These are phyloP conservation scores for Scaptomyza cyrtandrae DNA, from an alignment of 2,888 invertebrate genomes.

Conservation along the genomic window DNA sequence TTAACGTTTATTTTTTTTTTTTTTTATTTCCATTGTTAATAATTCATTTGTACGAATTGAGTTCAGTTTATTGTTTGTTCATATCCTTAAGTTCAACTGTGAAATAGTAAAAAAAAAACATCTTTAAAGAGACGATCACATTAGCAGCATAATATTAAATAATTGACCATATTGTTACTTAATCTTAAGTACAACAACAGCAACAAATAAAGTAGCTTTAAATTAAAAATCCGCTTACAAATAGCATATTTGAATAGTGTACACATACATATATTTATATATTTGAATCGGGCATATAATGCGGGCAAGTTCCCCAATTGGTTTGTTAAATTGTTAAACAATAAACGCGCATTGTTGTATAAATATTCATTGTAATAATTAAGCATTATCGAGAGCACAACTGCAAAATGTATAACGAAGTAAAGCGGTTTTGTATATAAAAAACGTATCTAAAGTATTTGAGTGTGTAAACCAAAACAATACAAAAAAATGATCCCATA, in stretches of 20 bases:
- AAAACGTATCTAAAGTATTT: slow-evolving; percentile 5
- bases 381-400: slow-evolving; percentile 27
- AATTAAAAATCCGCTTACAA: slow-evolving; percentile 1
- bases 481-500: slow-evolving; percentile 44
- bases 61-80: slow-evolving; percentile 8
- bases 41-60: slow-evolving; percentile 16
- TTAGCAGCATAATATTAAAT: slow-evolving; percentile 3
- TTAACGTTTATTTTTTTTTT: neutral
- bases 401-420: slow-evolving; percentile 15
- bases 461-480: slow-evolving; percentile 43
- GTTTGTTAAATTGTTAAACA: slow-evolving; percentile 12
- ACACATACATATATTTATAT: neutral
- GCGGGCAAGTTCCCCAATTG: neutral
- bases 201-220: slow-evolving; percentile 15
- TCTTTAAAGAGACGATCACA: slow-evolving; percentile 5
- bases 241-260: neutral
- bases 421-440: slow-evolving; percentile 27
- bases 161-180: slow-evolving; percentile 45
- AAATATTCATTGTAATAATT: slow-evolving; percentile 8
- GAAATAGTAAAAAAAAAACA: slow-evolving; percentile 16
- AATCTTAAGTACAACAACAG: slow-evolving; percentile 25
- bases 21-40: slow-evolving; percentile 10
- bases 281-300: slow-evolving; percentile 12
- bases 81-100: slow-evolving; percentile 43
- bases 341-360: slow-evolving; percentile 11